Evolutionary conservation across 2,888 invertebrate species (phyloP).

Genomic region (Taenaris catops): DNA sequence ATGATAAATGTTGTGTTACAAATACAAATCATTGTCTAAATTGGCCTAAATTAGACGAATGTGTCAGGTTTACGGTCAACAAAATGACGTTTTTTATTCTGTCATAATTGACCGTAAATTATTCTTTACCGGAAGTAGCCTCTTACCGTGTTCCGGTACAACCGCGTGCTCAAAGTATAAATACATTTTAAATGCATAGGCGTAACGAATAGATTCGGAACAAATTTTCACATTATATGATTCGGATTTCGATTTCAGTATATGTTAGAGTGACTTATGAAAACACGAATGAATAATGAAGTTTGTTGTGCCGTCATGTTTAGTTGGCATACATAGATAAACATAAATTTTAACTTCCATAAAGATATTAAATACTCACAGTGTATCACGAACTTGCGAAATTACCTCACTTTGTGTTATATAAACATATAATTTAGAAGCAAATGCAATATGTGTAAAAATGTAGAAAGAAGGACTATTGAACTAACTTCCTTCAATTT

Average conservation of each 20-base stretch:
- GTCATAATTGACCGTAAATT: constrained; percentile 21
- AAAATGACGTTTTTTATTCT: constrained; percentile 15
- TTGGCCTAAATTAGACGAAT: constrained; percentile 10
- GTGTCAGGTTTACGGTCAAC: constrained; percentile 13
- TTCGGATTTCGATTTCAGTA: not conserved
- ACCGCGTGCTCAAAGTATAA: constrained; percentile 13
- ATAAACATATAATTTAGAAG: no score
- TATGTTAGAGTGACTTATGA: not conserved
- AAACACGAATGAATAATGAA: no score
- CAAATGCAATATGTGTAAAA: no score
- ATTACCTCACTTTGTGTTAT: no score
- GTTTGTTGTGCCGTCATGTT: no score
- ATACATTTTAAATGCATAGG: constrained; percentile 9
- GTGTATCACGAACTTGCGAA: no score
- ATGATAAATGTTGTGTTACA: constrained; percentile 1
- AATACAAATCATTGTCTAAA: constrained; percentile 6
- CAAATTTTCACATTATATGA: not conserved
- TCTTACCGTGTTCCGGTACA: constrained; percentile 25
- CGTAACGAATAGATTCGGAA: not conserved
- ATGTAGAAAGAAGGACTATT: no score
- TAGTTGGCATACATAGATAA: no score
- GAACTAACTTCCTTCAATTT: no score
- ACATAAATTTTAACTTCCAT: no score
- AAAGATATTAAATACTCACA: no score
- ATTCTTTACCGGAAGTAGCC: constrained; percentile 23